A percentile compares a stretch with the other conserved stretches of the same genome.
These are phyloP conservation scores for Microchirus variegatus DNA, from an alignment of 2,797 vertebrate genomes.

Conservation along the genomic window DNA sequence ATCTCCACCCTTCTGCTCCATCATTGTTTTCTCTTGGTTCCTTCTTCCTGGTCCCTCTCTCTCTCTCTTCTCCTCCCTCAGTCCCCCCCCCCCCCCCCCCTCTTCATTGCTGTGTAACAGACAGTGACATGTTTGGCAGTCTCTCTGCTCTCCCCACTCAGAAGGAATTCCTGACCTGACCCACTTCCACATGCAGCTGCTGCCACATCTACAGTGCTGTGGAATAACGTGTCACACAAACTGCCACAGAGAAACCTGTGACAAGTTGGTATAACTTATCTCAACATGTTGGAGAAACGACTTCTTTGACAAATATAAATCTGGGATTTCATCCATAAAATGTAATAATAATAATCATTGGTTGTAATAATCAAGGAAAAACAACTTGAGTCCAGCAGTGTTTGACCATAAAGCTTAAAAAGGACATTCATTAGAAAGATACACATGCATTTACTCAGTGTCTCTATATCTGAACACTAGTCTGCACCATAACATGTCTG, in stretches of 20 bases:
- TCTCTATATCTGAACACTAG: too few relatives aligned
- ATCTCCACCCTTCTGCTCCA: slow-evolving; percentile 33
- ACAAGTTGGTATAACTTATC: neutral
- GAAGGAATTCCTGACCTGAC: slow-evolving; percentile 64
- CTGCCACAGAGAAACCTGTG: slow-evolving; percentile 7
- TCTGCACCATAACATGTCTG: too few relatives aligned
- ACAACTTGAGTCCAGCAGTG: too few relatives aligned
- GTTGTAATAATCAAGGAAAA: too few relatives aligned
- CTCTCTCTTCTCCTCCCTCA: neutral
- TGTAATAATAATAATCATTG: too few relatives aligned
- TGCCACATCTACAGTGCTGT: slow-evolving; percentile 28
- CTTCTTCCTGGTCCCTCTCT: slow-evolving; percentile 11
- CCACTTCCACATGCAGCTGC: slow-evolving; percentile 57
- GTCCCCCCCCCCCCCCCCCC: neutral
- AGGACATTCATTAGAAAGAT: too few relatives aligned
- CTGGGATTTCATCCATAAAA: neutral
- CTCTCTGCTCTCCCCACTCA: slow-evolving; percentile 54
- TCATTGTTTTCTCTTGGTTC: slow-evolving; percentile 24
- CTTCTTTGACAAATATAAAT: neutral
- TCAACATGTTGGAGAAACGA: neutral
- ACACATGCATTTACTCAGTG: too few relatives aligned
- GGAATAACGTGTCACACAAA: slow-evolving; percentile 31
- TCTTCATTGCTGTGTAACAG: slow-evolving; percentile 48
- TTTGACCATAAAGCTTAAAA: too few relatives aligned
- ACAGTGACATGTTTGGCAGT: slow-evolving; percentile 61